Percentiles rank a stretch among this genome's conserved stretches.
phyloP scores from a whole-genome alignment of 1,140 invertebrate species.

The Drosophila nigrodunni region DNA sequence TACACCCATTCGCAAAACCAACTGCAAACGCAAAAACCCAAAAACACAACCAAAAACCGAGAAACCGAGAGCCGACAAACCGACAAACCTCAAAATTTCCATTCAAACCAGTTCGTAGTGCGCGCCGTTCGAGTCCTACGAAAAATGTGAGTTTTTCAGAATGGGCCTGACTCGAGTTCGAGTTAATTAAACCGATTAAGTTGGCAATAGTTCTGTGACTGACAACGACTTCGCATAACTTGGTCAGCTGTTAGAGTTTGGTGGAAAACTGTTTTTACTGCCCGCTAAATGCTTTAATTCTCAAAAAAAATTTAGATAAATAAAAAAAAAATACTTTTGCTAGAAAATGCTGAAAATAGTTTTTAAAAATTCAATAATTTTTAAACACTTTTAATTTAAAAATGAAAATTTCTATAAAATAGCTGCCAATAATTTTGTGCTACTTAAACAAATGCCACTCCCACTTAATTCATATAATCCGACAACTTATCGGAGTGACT shows the following conservation, averaged over 20 bases:
- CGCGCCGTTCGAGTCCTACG: background rate
- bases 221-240: constrained; percentile 16
- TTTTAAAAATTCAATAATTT: too few species aligned
- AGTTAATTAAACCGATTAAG: constrained; percentile 78
- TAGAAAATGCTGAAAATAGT: too few species aligned
- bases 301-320: too few species aligned
- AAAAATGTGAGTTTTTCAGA: constrained; percentile 1
- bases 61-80: constrained; percentile 28
- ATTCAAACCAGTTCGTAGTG: too few species aligned
- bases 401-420: too few species aligned
- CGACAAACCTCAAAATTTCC: constrained; percentile 23
- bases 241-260: background rate
- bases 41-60: constrained; percentile 42
- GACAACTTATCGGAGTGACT: background rate
- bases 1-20: background rate
- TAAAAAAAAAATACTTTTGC: too few species aligned
- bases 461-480: background rate
- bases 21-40: background rate
- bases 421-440: too few species aligned
- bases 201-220: constrained; percentile 60
- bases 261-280: background rate
- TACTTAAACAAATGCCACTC: too few species aligned
- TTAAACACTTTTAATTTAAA: too few species aligned
- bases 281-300: background rate
- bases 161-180: constrained; percentile 14